Conservation (phyloP, 2,113 vertebrate genomes). For the Columba janthina region DNA sequence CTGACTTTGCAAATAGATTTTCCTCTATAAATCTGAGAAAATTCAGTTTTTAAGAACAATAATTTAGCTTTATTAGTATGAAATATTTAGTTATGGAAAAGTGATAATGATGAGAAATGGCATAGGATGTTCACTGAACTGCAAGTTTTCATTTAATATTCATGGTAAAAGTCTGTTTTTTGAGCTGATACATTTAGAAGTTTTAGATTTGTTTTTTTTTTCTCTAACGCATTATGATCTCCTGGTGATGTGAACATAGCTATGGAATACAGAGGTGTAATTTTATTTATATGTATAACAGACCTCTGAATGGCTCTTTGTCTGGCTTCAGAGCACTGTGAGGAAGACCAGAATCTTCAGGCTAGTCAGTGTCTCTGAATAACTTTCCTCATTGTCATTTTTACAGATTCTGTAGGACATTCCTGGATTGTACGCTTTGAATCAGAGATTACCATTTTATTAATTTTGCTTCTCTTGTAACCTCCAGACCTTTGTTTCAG, state of each 20-base stretch:
- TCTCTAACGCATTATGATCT: not conserved
- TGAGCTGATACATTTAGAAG: not conserved
- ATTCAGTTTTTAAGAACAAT: not conserved
- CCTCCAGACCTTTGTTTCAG: not conserved
- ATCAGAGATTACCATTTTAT: not conserved
- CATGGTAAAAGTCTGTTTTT: not conserved
- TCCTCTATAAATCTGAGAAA: not conserved
- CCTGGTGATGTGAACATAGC: not conserved
- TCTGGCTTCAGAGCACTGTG: not conserved
- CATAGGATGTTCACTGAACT: not conserved
- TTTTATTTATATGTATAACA: not conserved
- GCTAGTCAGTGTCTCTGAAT: not conserved
- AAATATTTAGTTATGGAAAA: not conserved
- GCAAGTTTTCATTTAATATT: slow-evolving; percentile 12
- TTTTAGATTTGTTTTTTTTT: not conserved
- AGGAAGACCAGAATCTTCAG: not conserved
- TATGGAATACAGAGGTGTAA: not conserved
- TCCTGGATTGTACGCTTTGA: not conserved
- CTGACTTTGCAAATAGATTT: not conserved
- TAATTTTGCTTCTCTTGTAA: not conserved
- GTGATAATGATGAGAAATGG: not conserved
- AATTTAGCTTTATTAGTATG: not conserved
- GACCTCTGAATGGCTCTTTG: not conserved
- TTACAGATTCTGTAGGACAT: not conserved
- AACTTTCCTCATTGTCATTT: not conserved